Evolutionary conservation across 1,140 invertebrate species (phyloP).

Genomic region (Drosophila pallidifrons): DNA sequence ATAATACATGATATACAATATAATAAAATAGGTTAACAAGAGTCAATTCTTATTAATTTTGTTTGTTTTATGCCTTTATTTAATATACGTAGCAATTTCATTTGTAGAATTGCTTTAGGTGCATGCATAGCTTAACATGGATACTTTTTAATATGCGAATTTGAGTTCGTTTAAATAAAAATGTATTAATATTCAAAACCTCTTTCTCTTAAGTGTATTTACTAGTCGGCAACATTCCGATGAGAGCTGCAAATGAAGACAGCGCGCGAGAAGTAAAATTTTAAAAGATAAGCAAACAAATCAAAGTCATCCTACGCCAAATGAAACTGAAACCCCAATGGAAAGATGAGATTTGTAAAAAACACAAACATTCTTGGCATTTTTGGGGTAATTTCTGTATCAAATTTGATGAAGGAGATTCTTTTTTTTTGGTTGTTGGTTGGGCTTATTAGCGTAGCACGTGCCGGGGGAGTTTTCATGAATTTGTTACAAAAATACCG

Average conservation of each 20-base stretch:
- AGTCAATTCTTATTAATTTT: too few relatives aligned
- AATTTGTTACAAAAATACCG: slow-evolving; percentile 57
- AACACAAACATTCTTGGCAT: slow-evolving; percentile 37
- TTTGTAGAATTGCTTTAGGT: too few relatives aligned
- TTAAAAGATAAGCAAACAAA: slow-evolving; percentile 80
- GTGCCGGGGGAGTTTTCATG: slow-evolving; percentile 54
- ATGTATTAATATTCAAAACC: not conserved
- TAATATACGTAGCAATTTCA: too few relatives aligned
- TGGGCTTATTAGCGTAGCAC: slow-evolving; percentile 70
- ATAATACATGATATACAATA: too few relatives aligned
- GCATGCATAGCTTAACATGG: too few relatives aligned
- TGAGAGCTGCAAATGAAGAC: not conserved
- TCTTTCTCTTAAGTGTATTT: not conserved
- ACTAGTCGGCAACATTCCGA: not conserved
- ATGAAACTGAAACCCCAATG: slow-evolving; percentile 57
- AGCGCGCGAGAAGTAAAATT: slow-evolving; percentile 58
- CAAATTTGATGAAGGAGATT: slow-evolving; percentile 60
- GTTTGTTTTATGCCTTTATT: too few relatives aligned
- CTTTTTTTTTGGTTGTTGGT: slow-evolving; percentile 29
- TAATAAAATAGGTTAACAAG: too few relatives aligned
- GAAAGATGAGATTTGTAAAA: slow-evolving; percentile 34
- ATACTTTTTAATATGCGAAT: too few relatives aligned
- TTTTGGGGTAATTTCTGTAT: slow-evolving; percentile 49
- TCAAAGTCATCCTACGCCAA: slow-evolving; percentile 68
- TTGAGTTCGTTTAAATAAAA: too few relatives aligned